These are phyloP conservation scores for Conops quadrifasciatus DNA, from an alignment of 2,888 invertebrate species.

Conservation along the genomic window DNA sequence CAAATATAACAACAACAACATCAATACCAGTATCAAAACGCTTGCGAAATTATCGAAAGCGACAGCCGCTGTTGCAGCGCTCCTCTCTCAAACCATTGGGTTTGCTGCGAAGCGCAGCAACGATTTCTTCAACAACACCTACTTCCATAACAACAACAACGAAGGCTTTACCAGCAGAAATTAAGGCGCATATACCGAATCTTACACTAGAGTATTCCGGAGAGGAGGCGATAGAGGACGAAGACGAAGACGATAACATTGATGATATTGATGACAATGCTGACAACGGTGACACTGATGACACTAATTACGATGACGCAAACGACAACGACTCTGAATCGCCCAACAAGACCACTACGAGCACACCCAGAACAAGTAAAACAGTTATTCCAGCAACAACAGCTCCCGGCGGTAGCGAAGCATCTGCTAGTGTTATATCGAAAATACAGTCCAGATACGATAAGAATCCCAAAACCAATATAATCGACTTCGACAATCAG, in stretches of 20 bases:
- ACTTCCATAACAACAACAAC: slow-evolving; percentile 29
- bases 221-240: slow-evolving; percentile 10
- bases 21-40: slow-evolving; percentile 53
- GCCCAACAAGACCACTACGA: slow-evolving; percentile 3
- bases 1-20: slow-evolving; percentile 40
- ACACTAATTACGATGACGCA: neutral
- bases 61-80: slow-evolving; percentile 54
- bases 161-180: slow-evolving; percentile 7
- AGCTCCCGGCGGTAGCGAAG: slow-evolving; percentile 41
- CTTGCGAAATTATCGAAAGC: slow-evolving; percentile 58
- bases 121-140: slow-evolving; percentile 31
- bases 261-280: slow-evolving; percentile 9
- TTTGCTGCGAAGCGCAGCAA: slow-evolving; percentile 46
- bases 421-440: slow-evolving; percentile 16
- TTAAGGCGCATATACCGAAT: neutral
- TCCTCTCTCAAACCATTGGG: slow-evolving; percentile 54
- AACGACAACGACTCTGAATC: neutral
- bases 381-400: slow-evolving; percentile 32
- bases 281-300: neutral
- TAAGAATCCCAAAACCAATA: slow-evolving; percentile 41
- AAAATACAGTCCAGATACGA: slow-evolving; percentile 35
- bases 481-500: slow-evolving; percentile 44
- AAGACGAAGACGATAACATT: neutral
- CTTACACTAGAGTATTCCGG: neutral
- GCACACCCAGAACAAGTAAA: slow-evolving; percentile 24